Evolutionary conservation across 2,888 invertebrate species (phyloP).

Genomic region (Xestia xanthographa): DNA sequence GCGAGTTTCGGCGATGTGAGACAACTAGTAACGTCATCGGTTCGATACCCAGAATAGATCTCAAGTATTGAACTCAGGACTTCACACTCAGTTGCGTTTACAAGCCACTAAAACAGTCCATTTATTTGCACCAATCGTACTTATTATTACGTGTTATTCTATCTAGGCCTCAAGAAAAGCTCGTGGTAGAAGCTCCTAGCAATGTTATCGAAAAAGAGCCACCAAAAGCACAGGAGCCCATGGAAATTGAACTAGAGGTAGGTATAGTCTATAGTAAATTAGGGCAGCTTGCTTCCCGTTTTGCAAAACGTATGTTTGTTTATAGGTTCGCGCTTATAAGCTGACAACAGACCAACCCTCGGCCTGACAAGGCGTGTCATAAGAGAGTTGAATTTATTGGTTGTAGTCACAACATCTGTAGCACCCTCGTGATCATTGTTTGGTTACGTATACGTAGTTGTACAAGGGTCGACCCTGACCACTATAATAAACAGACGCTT

Average conservation of each 20-base stretch:
- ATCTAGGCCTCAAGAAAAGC: conserved; percentile 45
- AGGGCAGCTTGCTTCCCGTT: neutral
- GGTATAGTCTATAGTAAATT: conserved; percentile 13
- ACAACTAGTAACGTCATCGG: neutral
- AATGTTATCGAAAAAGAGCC: conserved; percentile 33
- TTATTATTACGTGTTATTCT: conserved; percentile 12
- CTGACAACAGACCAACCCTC: neutral
- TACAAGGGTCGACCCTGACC: neutral
- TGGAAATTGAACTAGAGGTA: conserved; percentile 78
- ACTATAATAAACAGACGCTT: neutral
- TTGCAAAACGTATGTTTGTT: neutral
- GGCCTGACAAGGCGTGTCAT: neutral
- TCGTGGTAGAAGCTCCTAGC: conserved; percentile 18
- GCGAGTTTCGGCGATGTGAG: neutral
- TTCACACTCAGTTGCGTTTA: neutral
- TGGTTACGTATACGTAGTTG: neutral
- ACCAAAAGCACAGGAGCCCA: conserved; percentile 36
- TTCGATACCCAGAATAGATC: neutral
- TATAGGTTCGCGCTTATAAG: neutral
- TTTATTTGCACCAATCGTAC: neutral
- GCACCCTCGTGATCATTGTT: neutral
- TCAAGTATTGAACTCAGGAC: neutral
- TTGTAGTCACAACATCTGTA: neutral
- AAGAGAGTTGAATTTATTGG: neutral
- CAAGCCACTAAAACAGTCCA: neutral